Evolutionary conservation across 2,797 vertebrate species (phyloP).

Genomic region (Phrynocephalus forsythii): DNA sequence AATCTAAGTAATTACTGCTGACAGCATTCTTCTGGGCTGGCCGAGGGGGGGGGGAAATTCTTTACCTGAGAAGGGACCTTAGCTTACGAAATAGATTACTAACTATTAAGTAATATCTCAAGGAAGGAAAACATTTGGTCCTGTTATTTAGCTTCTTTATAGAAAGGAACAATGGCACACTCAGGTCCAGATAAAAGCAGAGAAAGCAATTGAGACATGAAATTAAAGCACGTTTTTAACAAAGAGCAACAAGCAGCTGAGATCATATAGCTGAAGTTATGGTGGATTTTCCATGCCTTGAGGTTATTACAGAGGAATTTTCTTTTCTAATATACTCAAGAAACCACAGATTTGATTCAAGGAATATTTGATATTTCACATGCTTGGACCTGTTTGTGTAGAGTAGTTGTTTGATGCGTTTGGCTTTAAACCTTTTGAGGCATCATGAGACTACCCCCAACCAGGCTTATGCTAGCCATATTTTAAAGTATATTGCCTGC

Average conservation of each 20-base stretch:
- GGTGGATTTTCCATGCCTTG: slow-evolving; percentile 12
- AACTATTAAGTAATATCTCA: not conserved
- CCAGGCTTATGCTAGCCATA: too few relatives aligned
- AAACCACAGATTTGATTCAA: slow-evolving; percentile 17
- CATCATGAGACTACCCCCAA: too few relatives aligned
- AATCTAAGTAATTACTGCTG: slow-evolving; percentile 33
- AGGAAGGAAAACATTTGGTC: not conserved
- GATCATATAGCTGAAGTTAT: not conserved
- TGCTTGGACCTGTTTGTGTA: not conserved
- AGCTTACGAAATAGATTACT: not conserved
- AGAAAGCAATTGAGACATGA: not conserved
- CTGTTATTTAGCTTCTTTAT: not conserved
- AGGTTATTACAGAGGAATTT: not conserved
- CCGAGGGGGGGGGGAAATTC: not conserved
- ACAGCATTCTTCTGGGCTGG: not conserved
- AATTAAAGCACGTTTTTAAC: not conserved
- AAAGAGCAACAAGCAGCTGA: not conserved
- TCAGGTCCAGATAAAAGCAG: not conserved
- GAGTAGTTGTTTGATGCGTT: not conserved
- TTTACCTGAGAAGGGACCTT: not conserved
- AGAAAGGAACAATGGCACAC: not conserved
- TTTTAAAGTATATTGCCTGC: too few relatives aligned
- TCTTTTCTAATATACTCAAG: not conserved
- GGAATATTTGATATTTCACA: not conserved
- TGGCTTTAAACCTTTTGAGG: too few relatives aligned